phyloP scores from a whole-genome alignment of 2,797 vertebrate genomes.

The Fratercula arctica region DNA sequence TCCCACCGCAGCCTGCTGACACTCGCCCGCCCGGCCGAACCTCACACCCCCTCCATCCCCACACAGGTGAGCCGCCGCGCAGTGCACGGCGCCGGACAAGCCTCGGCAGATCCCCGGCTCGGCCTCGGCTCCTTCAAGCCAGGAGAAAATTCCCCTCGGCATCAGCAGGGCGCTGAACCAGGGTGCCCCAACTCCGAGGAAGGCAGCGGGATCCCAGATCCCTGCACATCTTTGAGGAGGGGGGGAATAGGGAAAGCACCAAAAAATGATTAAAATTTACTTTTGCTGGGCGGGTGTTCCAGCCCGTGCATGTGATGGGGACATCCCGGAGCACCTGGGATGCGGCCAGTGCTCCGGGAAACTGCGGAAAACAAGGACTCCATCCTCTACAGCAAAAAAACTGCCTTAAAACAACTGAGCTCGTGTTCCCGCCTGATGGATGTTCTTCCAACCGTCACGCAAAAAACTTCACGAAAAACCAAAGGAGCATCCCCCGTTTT shows the following conservation, averaged over 20 bases:
- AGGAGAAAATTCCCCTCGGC: background rate
- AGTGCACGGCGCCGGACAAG: background rate
- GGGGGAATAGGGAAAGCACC: background rate
- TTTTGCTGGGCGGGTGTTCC: background rate
- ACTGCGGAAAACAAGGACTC: background rate
- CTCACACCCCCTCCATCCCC: background rate
- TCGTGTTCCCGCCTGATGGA: fast-evolving
- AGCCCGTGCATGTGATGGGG: fast-evolving
- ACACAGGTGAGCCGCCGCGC: background rate
- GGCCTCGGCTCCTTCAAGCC: background rate
- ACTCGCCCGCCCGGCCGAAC: background rate
- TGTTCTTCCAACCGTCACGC: background rate
- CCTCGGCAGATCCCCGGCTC: background rate
- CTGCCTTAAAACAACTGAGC: background rate
- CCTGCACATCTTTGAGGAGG: background rate
- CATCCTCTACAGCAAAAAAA: background rate
- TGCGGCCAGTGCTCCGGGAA: fast-evolving
- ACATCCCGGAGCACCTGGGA: background rate
- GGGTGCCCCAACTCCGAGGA: background rate
- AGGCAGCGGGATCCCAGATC: background rate
- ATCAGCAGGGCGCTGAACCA: fast-evolving
- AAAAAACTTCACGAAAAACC: background rate
- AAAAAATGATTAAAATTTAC: background rate
- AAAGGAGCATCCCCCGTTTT: background rate
- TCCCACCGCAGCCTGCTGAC: background rate